Base-by-base conservation (phyloP, 2,113 vertebrate genomes). In the Corvus cornix region DNA sequence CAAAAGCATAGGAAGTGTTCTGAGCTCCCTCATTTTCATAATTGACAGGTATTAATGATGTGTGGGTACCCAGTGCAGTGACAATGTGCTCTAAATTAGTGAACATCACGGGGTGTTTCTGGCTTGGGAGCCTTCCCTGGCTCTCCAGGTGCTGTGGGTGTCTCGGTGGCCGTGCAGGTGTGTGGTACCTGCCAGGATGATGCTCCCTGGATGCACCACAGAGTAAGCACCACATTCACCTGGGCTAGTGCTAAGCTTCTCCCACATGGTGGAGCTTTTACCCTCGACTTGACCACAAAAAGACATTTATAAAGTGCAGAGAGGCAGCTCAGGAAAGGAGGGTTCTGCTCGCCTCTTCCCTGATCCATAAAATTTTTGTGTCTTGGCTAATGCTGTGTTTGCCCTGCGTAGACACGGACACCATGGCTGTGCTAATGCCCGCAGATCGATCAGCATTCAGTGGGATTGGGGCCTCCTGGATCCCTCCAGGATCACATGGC, bases 231-330 rank as follows among this genome's bases (percentile, higher is more conserved):
- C 18, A 26, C 0, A 0, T 31, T 87, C 86, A 89, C 95, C 93
- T 96, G 87, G 90, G 92, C 95, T 91, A 88, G 70, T 97, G 95
- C 95, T 96, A 30, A 92, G 85, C 95, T 97, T 97, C 94, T 96
- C 95, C 96, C 96, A 90, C 95, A 89, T 96, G 95, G 95, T 97
- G 96, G 93, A 97, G 96, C 92, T 96, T 97, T 96, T 75, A 93
- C 93, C 95, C 90, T 96, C 95, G 24, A 19, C 92, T 97, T 93
- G 95, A 88, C 96, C 96, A 82, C 93, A 53, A 53, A 83, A 90
- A 90, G 88, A 18, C 85, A 41, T 90, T 80, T 95, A 10, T 49
- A 3, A 60, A 92, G 73, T 13, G 64, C 60, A 1, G 72, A 68
- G 87, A 87, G 69, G 23, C 77, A 35, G 83, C 88, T 52, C 13